Evolutionary conservation across 2,888 invertebrate genomes (phyloP).

Genomic region (Allolobophora icterica): DNA sequence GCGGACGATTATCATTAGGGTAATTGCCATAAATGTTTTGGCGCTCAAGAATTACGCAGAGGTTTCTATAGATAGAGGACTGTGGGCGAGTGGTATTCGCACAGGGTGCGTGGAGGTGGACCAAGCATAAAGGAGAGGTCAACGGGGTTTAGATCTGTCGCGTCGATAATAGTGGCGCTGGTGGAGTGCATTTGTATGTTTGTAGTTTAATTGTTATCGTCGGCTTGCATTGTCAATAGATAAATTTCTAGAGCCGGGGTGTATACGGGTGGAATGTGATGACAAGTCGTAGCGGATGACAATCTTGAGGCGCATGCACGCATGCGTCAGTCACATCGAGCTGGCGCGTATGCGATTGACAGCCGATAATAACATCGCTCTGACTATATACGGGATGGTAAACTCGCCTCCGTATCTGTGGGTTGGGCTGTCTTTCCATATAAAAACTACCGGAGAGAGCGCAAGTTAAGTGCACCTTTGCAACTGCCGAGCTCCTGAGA

Average conservation of each 20-base stretch:
- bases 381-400: neutral
- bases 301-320: neutral
- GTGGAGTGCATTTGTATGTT: neutral
- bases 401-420: neutral
- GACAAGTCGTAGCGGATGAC: neutral
- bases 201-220: neutral
- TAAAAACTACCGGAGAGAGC: neutral
- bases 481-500: neutral
- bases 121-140: neutral
- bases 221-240: neutral
- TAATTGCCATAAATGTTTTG: neutral
- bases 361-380: neutral
- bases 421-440: neutral
- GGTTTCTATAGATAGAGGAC: neutral
- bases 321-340: neutral
- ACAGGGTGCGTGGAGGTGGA: neutral
- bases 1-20: neutral
- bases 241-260: neutral
- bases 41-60: neutral
- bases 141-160: neutral
- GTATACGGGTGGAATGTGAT: neutral
- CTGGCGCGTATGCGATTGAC: neutral
- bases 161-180: neutral
- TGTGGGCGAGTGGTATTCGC: neutral
- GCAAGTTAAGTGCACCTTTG: neutral